Percentiles rank a stretch among this genome's conserved stretches.
These are phyloP conservation scores for Pachyramphus minor DNA, from an alignment of 2,113 vertebrate species.

Conservation along the genomic window DNA sequence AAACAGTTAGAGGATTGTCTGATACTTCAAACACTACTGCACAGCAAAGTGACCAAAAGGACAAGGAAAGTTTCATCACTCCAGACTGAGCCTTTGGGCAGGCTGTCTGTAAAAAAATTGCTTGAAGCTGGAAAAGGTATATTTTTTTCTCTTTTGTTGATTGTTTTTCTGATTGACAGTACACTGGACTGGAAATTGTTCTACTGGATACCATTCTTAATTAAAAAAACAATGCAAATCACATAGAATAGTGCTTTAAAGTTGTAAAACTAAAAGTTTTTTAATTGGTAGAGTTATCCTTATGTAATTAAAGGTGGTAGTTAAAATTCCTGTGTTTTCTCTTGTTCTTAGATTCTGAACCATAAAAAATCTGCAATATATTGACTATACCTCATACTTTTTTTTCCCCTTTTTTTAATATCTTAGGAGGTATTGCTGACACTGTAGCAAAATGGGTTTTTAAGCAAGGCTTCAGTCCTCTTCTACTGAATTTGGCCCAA, in stretches of 20 bases:
- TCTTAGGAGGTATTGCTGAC: conserved; percentile 89
- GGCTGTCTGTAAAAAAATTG: conserved; percentile 86
- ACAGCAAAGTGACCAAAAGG: conserved; percentile 61
- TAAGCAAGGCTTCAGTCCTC: conserved; percentile 83
- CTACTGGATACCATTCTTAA: background rate
- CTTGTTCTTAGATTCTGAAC: background rate
- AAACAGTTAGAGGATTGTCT: conserved; percentile 92
- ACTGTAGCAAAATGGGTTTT: conserved; percentile 94
- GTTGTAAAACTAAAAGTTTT: background rate
- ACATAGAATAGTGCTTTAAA: background rate
- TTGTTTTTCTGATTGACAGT: background rate
- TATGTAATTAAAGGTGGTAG: background rate
- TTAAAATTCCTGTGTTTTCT: background rate
- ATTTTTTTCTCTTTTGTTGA: background rate
- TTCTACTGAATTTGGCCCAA: conserved; percentile 75
- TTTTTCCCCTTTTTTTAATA: background rate
- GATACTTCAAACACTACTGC: conserved; percentile 88
- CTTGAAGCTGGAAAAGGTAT: conserved; percentile 93
- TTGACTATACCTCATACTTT: background rate
- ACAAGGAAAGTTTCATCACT: conserved; percentile 64
- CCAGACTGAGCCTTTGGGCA: conserved; percentile 73
- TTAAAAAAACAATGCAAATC: background rate
- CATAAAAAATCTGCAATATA: background rate
- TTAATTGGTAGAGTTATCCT: background rate
- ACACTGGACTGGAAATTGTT: background rate